Percentiles rank a stretch among this genome's conserved stretches.
Conservation (phyloP, 2,888 invertebrate genomes). For the Parnassius glacialis region DNA sequence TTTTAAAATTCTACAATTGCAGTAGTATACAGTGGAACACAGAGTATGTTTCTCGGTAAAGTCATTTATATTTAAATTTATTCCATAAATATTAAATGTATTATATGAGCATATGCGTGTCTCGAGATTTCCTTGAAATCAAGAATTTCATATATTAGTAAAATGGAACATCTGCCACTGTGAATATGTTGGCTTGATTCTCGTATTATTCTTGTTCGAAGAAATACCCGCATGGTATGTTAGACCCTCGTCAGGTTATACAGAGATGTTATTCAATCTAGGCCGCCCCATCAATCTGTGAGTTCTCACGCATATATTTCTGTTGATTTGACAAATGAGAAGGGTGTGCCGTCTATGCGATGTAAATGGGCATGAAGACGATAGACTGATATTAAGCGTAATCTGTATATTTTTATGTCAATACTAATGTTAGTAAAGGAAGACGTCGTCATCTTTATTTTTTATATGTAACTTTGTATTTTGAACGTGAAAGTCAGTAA, state of each 20-base stretch:
- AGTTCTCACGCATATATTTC: constrained; percentile 79
- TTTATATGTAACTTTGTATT: too few relatives aligned
- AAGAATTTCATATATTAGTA: not conserved
- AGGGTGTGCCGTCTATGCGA: constrained; percentile 64
- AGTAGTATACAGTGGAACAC: too few relatives aligned
- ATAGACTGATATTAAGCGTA: constrained; percentile 47
- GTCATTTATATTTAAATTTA: too few relatives aligned
- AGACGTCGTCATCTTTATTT: too few relatives aligned
- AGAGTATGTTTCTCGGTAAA: not conserved
- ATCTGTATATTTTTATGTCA: constrained; percentile 47
- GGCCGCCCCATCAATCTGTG: constrained; percentile 78
- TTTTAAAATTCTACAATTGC: too few relatives aligned
- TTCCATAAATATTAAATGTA: too few relatives aligned
- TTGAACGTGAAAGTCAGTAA: too few relatives aligned
- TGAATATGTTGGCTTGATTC: constrained; percentile 57
- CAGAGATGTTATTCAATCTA: constrained; percentile 79
- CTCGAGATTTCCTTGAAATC: not conserved
- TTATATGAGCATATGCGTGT: not conserved
- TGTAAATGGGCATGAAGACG: constrained; percentile 53
- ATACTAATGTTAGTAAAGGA: not conserved
- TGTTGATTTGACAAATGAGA: constrained; percentile 81
- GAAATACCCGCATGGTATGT: constrained; percentile 64
- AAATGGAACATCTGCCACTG: constrained; percentile 37
- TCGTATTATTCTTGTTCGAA: constrained; percentile 66
- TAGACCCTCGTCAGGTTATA: constrained; percentile 77